Conservation (phyloP, 35 echinoderm and acorn worm species). For the Apostichopus californicus region DNA sequence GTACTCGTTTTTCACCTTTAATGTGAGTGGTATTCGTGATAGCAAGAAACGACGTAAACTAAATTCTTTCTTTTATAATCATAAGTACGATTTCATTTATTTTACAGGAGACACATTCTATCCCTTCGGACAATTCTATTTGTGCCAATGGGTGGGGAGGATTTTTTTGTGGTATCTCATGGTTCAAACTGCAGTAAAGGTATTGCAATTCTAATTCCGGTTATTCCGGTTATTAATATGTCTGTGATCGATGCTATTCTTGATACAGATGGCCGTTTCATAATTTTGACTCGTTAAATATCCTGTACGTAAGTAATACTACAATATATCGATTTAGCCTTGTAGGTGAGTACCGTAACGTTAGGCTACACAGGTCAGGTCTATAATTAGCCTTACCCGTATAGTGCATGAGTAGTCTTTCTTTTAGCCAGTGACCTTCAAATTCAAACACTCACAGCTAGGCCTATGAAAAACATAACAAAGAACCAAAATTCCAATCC, state of each 20-base stretch:
- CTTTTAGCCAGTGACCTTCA: too few relatives aligned
- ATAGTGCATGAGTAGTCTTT: too few relatives aligned
- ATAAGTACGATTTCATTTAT: slow-evolving; percentile 17
- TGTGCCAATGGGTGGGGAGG: not conserved
- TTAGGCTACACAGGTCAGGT: too few relatives aligned
- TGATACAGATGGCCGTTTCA: not conserved
- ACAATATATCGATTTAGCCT: too few relatives aligned
- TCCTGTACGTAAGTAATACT: too few relatives aligned
- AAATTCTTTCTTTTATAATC: not conserved
- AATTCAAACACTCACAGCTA: too few relatives aligned
- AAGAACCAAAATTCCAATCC: too few relatives aligned
- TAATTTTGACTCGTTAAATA: not conserved
- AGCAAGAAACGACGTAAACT: not conserved
- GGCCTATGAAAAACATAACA: too few relatives aligned
- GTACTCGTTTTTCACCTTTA: slow-evolving; percentile 10
- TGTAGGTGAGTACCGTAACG: too few relatives aligned
- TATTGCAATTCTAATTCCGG: not conserved
- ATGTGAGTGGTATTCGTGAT: slow-evolving; percentile 17
- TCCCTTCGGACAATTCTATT: slow-evolving; percentile 9
- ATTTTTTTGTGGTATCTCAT: not conserved
- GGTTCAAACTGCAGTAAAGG: slow-evolving; percentile 28
- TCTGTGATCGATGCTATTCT: not conserved
- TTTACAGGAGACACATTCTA: slow-evolving; percentile 22
- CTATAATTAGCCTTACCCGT: too few relatives aligned
- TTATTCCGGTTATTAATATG: not conserved